These are phyloP conservation scores for Plectrocnemia conspersa DNA, from an alignment of 1,140 invertebrate genomes.

Conservation along the genomic window DNA sequence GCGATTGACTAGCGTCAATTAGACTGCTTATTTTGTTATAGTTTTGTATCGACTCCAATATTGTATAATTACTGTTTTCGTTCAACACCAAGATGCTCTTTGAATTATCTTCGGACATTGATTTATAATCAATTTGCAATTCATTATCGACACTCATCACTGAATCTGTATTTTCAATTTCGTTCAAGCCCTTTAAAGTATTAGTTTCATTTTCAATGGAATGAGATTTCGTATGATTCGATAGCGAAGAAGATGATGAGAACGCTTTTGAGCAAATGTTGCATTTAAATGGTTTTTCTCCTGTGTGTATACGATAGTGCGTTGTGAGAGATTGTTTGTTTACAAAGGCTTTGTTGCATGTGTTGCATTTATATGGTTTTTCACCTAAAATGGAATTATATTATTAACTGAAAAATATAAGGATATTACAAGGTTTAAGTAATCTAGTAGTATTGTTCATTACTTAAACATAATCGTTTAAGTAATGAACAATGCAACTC, in stretches of 20 bases:
- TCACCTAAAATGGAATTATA: conserved; percentile 6
- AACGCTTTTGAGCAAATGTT: conserved; percentile 13
- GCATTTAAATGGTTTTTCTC: conserved; percentile 23
- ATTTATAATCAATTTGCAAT: background rate
- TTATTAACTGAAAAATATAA: background rate
- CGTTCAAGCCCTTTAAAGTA: background rate
- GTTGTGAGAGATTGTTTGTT: conserved; percentile 5
- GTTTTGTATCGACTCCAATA: background rate
- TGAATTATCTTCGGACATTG: background rate
- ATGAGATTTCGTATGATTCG: conserved; percentile 19
- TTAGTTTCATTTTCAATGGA: too few relatives aligned
- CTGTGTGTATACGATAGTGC: conserved; percentile 16
- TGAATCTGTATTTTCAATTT: background rate
- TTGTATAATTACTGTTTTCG: background rate
- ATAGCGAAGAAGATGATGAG: conserved; percentile 12
- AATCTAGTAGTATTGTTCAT: background rate
- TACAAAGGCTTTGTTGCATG: conserved; percentile 18
- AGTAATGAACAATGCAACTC: background rate
- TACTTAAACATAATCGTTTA: background rate
- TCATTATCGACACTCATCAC: background rate
- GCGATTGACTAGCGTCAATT: background rate
- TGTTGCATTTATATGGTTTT: conserved; percentile 21
- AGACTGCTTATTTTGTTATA: background rate
- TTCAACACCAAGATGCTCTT: background rate
- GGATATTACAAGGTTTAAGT: background rate